A percentile compares a stretch with the other conserved stretches of the same genome.
phyloP scores from a whole-genome alignment of 1,140 invertebrate genomes.

The Centruroides sculpturatus region DNA sequence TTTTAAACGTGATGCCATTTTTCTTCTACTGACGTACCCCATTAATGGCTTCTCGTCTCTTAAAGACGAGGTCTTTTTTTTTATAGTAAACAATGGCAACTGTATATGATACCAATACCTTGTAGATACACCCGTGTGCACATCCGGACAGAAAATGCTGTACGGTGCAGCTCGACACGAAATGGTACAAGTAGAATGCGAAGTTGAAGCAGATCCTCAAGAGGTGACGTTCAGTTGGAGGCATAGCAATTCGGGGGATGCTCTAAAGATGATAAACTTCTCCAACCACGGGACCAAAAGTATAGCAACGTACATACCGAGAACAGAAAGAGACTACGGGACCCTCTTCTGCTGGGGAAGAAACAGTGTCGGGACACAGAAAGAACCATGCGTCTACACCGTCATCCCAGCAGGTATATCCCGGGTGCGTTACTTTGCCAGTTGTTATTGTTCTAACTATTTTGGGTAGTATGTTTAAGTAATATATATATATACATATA shows the following conservation, averaged over 20 bases:
- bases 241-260: conserved; percentile 12
- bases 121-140: conserved; percentile 44
- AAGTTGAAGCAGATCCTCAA: conserved; percentile 23
- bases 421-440: too few species aligned
- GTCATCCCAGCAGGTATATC: conserved; percentile 19
- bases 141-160: conserved; percentile 46
- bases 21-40: too few species aligned
- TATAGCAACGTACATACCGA: conserved; percentile 9
- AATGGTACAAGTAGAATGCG: conserved; percentile 32
- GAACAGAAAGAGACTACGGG: conserved; percentile 17
- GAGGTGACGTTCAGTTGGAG: conserved; percentile 17
- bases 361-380: conserved; percentile 20
- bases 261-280: conserved; percentile 2
- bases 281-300: conserved; percentile 2
- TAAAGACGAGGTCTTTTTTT: too few species aligned
- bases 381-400: conserved; percentile 21
- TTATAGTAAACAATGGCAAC: too few species aligned
- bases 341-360: conserved; percentile 22
- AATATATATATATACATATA: too few species aligned
- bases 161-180: conserved; percentile 66
- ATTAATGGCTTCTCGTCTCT: too few species aligned
- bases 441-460: too few species aligned
- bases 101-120: neutral
- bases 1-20: too few species aligned
- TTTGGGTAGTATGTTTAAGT: too few species aligned